A percentile compares a stretch with the other conserved stretches of the same genome.
These are phyloP conservation scores for Lepetodrilus schrolli DNA, from an alignment of 2,888 invertebrate genomes.

Conservation along the genomic window DNA sequence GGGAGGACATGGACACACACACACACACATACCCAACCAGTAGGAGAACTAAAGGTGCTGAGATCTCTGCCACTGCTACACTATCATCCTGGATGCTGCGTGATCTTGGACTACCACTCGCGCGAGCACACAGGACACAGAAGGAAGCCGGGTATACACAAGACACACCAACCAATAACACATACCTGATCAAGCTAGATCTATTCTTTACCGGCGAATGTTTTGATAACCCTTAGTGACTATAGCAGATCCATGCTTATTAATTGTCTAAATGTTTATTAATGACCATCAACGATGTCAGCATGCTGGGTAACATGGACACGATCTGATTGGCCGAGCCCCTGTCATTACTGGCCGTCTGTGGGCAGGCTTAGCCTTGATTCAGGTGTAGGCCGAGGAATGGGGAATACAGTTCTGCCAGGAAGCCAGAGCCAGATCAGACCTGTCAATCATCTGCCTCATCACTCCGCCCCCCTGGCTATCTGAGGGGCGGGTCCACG, in stretches of 20 bases:
- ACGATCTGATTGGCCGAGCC: neutral
- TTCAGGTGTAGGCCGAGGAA: neutral
- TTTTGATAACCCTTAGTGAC: constrained; percentile 21
- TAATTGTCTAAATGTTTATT: constrained; percentile 37
- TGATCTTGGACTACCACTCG: neutral
- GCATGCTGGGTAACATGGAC: constrained; percentile 18
- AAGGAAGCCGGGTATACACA: neutral
- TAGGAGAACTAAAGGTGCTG: neutral
- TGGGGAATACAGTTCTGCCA: neutral
- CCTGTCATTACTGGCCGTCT: neutral
- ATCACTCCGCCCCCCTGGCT: neutral
- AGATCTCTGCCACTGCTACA: neutral
- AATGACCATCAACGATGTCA: constrained; percentile 31
- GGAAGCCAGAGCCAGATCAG: neutral
- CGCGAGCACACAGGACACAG: too few species aligned
- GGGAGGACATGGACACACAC: neutral
- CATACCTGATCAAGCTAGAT: constrained; percentile 21
- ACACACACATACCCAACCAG: neutral
- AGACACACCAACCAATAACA: neutral
- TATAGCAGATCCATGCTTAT: constrained; percentile 35
- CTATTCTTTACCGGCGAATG: constrained; percentile 24
- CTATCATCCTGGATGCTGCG: constrained; percentile 2
- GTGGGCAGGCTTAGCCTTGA: neutral
- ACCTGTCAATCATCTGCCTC: neutral
- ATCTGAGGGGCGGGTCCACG: neutral